These are phyloP conservation scores for Carassius carassius DNA, from an alignment of 2,113 vertebrate species.

Conservation along the genomic window DNA sequence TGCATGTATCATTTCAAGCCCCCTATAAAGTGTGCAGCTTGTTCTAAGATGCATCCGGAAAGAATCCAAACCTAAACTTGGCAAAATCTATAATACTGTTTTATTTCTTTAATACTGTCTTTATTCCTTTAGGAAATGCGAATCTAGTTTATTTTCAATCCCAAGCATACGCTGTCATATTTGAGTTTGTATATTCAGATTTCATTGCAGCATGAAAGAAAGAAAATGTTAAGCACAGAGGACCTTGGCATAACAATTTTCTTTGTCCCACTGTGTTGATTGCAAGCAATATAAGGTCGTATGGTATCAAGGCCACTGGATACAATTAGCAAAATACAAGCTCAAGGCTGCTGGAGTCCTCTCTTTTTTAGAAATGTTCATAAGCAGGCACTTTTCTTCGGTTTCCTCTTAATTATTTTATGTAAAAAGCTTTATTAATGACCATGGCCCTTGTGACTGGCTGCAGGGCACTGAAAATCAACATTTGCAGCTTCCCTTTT, in stretches of 20 bases:
- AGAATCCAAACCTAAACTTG: neutral
- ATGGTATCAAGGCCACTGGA: neutral
- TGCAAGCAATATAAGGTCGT: neutral
- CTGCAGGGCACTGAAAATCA: neutral
- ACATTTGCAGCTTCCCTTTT: neutral
- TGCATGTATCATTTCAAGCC: neutral
- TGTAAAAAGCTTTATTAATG: neutral
- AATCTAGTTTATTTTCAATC: neutral
- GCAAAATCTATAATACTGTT: neutral
- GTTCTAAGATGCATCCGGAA: neutral
- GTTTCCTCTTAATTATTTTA: neutral
- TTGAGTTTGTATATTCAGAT: neutral
- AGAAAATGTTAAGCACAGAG: neutral
- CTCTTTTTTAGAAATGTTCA: neutral
- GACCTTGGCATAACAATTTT: neutral
- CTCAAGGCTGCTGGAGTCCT: neutral
- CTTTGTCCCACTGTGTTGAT: neutral
- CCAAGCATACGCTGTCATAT: neutral
- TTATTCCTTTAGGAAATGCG: neutral
- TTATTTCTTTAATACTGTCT: neutral
- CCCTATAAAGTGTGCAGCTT: neutral
- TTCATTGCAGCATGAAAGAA: neutral
- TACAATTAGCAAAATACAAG: conserved; percentile 6
- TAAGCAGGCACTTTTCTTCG: neutral
- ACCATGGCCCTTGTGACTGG: neutral